Base-by-base conservation (phyloP, 2,797 vertebrate species). In the Centroberyx gerrardi region DNA sequence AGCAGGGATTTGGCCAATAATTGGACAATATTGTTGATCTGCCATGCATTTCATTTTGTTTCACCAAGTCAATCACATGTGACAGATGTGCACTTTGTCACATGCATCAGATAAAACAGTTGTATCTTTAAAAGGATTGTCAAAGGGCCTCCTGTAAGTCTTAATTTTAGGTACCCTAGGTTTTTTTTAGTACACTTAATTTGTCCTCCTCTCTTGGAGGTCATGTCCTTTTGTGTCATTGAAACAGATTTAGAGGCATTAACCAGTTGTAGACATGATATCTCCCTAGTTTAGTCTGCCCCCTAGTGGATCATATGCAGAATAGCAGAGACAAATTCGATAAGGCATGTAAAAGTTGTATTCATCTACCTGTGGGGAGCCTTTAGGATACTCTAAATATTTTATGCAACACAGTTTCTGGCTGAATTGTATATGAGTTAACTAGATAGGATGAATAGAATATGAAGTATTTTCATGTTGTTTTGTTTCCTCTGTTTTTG, bases 281-380 rank as follows among this genome's bases (percentile, higher is more conserved):
- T 38, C 15, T 60, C 2, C 14, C 4, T 62, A 9, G 76, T 69
- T 12, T 8, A 75, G 13, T 71, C 18, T 80, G 90, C 88, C 90
- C 81, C 81, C 91, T 92, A 49, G 78, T 92, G 92, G 91, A 60
- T 44, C 0, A 46, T 66, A 1, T 68, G 14, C 6, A 18, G 28
- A 85, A 68, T 10, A 6, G 29, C 17, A 44, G 3, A 48, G 5
- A 12, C n/a, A 31, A 27, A 36, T 15, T 22, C 0, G 4, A 29
- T 13, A 22, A 27, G 6, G 18, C 8, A 8, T 17, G 5, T 9
- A 18, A 53, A 42, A 54, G 31, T 3, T 29, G 2, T 3, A 0
- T 18, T 5, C 8, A 48, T 13, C 46, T 48, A 15, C 46, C 15
- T 48, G 15, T 40, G 15, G 13, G 13, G 17, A 15, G 46, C 46